phyloP scores from a whole-genome alignment of 2,888 invertebrate genomes.

The Chrysina gloriosa region DNA sequence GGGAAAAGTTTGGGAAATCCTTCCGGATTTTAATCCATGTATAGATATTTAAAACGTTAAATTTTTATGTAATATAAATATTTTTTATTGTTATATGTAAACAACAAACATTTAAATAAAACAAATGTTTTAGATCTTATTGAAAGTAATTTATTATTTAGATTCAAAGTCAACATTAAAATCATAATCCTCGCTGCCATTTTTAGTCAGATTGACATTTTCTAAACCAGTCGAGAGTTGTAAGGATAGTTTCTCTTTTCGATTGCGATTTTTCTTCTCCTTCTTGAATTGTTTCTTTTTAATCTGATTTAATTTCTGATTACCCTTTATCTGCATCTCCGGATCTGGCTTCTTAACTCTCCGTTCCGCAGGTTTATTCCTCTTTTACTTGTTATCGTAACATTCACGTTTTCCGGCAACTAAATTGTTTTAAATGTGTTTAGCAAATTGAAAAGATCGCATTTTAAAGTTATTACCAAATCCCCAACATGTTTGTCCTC shows the following conservation, averaged over 20 bases:
- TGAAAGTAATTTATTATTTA: conserved; percentile 44
- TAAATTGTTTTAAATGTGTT: conserved; percentile 5
- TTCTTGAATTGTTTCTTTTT: conserved; percentile 76
- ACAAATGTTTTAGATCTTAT: conserved; percentile 24
- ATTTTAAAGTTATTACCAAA: conserved; percentile 26
- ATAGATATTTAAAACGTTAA: conserved; percentile 35
- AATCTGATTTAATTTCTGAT: conserved; percentile 71
- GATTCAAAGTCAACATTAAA: conserved; percentile 73
- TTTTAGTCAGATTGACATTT: conserved; percentile 66
- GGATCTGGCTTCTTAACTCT: conserved; percentile 70
- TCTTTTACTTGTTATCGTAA: conserved; percentile 55
- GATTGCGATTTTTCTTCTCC: conserved; percentile 70
- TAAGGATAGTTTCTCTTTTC: conserved; percentile 73
- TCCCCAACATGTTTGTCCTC: conserved; percentile 66
- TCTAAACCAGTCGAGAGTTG: conserved; percentile 70
- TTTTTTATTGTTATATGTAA: conserved; percentile 6
- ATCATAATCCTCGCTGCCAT: conserved; percentile 69
- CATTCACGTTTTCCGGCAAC: conserved; percentile 41
- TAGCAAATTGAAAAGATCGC: background rate
- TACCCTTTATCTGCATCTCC: conserved; percentile 77
- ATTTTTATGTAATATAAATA: no score
- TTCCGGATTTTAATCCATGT: conserved; percentile 76
- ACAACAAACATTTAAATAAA: conserved; percentile 23
- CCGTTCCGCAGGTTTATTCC: conserved; percentile 55
- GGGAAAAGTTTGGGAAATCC: conserved; percentile 78